Conservation (phyloP, 2,113 vertebrate genomes). For the Pangasianodon hypophthalmus region DNA sequence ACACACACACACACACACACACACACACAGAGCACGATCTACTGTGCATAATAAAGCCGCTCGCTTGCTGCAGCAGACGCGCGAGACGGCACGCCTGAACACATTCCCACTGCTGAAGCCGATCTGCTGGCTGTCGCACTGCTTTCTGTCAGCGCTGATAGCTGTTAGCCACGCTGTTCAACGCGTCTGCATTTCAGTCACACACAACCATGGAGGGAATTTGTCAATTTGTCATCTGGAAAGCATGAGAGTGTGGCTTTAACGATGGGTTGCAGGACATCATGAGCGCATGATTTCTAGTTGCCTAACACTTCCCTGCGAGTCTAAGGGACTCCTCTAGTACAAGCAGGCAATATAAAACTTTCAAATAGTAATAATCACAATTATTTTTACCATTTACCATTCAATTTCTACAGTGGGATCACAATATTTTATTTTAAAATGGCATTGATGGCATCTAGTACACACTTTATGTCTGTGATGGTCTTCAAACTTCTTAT, state of each 20-base stretch:
- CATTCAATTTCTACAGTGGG: background rate
- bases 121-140: slow-evolving; percentile 38
- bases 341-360: background rate
- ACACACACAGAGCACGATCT: background rate
- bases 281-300: background rate
- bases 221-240: slow-evolving; percentile 32
- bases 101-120: background rate
- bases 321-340: background rate
- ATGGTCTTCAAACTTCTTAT: background rate
- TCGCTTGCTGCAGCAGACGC: slow-evolving; percentile 20
- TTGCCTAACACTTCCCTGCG: background rate
- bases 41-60: slow-evolving; percentile 3
- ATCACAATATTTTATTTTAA: background rate
- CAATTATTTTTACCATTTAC: background rate
- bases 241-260: slow-evolving; percentile 6
- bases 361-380: background rate
- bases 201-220: slow-evolving; percentile 30
- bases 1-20: background rate
- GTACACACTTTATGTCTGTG: background rate
- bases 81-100: slow-evolving; percentile 30
- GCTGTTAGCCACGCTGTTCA: slow-evolving; percentile 36
- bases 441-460: background rate
- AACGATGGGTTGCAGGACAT: slow-evolving; percentile 24
- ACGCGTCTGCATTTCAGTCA: slow-evolving; percentile 25
- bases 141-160: slow-evolving; percentile 33